Evolutionary conservation across 2,797 vertebrate genomes (phyloP).

Genomic region (Lateolabrax maculatus): DNA sequence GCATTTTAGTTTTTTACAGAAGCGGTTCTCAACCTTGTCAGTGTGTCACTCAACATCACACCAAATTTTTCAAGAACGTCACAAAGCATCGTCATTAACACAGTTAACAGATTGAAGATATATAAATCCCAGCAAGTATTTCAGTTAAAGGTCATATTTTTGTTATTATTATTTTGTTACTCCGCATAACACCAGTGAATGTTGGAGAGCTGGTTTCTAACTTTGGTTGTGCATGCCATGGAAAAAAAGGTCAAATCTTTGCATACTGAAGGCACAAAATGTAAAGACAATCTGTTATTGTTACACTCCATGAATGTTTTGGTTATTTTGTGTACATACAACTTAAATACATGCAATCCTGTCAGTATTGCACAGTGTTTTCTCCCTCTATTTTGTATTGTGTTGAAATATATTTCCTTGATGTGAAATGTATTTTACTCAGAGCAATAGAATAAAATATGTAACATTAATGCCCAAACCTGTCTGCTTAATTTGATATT

Average conservation of each 20-base stretch:
- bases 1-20: conserved; percentile 1
- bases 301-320: conserved; percentile 68
- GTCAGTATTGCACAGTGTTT: conserved; percentile 68
- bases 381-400: conserved; percentile 71
- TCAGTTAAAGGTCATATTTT: conserved; percentile 1
- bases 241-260: conserved; percentile 18
- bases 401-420: conserved; percentile 69
- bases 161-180: not conserved
- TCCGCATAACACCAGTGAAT: not conserved
- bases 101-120: not conserved
- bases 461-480: conserved; percentile 42
- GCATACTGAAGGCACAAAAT: conserved; percentile 48
- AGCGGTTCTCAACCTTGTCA: conserved; percentile 14
- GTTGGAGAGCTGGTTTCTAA: not conserved
- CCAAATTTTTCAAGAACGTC: conserved; percentile 25
- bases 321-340: conserved; percentile 44
- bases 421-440: conserved; percentile 77
- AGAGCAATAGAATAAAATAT: conserved; percentile 82
- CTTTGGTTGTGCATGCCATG: not conserved
- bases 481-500: conserved; percentile 2
- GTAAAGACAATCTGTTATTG: conserved; percentile 60
- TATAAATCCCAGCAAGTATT: not conserved
- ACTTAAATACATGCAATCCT: conserved; percentile 30
- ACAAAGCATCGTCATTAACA: not conserved
- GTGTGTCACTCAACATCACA: conserved; percentile 23